These are phyloP conservation scores for Emydura subglobosa DNA, from an alignment of 2,113 vertebrate species.

Conservation along the genomic window DNA sequence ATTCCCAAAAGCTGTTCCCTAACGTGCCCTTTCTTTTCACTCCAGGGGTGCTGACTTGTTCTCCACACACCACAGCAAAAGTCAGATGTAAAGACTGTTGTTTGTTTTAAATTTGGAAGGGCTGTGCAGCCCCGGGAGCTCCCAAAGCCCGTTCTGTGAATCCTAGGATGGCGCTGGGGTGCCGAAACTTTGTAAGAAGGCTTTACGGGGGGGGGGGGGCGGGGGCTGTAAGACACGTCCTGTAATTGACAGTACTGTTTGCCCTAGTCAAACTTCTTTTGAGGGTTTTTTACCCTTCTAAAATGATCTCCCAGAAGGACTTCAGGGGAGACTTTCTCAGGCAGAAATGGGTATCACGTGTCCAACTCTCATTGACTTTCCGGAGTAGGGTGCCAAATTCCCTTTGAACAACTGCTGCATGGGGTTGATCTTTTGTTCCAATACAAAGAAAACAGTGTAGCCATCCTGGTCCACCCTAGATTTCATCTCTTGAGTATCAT, in stretches of 20 bases:
- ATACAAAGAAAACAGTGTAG: too few relatives aligned
- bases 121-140: background rate
- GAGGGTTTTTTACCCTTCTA: background rate
- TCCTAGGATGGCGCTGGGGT: too few relatives aligned
- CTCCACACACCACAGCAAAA: background rate
- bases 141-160: background rate
- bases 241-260: background rate
- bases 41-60: background rate
- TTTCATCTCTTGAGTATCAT: background rate
- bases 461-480: too few relatives aligned
- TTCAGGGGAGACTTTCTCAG: background rate
- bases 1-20: background rate
- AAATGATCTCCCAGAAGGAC: background rate
- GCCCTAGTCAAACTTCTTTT: background rate
- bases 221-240: background rate
- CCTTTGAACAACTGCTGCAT: background rate
- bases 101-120: background rate
- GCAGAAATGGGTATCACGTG: background rate
- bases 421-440: background rate
- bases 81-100: background rate
- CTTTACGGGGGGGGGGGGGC: accelerated
- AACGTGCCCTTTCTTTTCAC: background rate
- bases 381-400: background rate
- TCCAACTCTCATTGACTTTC: background rate
- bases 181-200: background rate